Percentiles rank a stretch among this genome's conserved stretches.
Conservation (phyloP, 1,140 invertebrate genomes). For the Musca vetustissima region DNA sequence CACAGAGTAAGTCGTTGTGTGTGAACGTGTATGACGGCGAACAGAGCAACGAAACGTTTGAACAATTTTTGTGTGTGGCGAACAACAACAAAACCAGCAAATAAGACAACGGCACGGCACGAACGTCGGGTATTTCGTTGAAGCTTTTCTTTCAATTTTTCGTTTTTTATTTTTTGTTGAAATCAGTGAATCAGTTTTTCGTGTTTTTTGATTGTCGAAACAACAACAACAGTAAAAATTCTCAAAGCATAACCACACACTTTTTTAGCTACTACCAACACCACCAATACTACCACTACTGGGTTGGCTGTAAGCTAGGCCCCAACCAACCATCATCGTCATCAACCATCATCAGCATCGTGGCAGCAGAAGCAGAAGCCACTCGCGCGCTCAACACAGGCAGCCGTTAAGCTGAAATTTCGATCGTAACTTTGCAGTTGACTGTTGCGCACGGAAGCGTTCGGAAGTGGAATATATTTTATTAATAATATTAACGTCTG, state of each 20-base stretch:
- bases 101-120: not conserved
- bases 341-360: no score
- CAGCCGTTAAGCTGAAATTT: conserved; percentile 54
- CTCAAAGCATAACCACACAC: conserved; percentile 5
- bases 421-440: conserved; percentile 57
- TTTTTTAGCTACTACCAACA: not conserved
- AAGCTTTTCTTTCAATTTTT: not conserved
- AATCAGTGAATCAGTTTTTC: not conserved
- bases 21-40: conserved; percentile 15
- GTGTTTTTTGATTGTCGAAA: not conserved
- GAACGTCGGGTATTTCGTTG: not conserved
- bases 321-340: no score
- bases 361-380: conserved; percentile 39
- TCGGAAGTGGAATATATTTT: conserved; percentile 57
- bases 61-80: no score
- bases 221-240: not conserved
- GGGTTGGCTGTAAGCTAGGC: no score
- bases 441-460: conserved; percentile 56
- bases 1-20: conserved; percentile 16
- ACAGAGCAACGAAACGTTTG: conserved; percentile 20
- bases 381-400: conserved; percentile 42
- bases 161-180: not conserved
- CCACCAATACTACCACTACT: no score
- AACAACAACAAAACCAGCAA: no score
- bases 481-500: conserved; percentile 39